Evolutionary conservation across 2,888 invertebrate genomes (phyloP).

Genomic region (Gibbula magus): DNA sequence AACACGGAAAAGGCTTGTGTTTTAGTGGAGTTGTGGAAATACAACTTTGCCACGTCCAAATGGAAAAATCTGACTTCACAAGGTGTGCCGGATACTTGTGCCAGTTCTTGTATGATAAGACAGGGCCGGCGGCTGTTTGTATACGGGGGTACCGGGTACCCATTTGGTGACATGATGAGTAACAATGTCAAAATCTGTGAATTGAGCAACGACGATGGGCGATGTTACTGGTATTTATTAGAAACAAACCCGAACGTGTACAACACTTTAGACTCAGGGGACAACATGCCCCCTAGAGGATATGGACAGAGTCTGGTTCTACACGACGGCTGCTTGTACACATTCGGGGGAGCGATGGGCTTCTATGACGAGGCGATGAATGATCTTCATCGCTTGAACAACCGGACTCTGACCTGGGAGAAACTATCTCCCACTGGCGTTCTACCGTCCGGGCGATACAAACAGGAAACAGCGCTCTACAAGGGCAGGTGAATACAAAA

Average conservation of each 20-base stretch:
- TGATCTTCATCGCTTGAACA: slow-evolving; percentile 89
- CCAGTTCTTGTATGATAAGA: slow-evolving; percentile 44
- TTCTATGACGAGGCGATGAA: slow-evolving; percentile 85
- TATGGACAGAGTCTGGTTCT: slow-evolving; percentile 82
- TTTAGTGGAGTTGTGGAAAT: slow-evolving; percentile 86
- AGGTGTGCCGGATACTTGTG: slow-evolving; percentile 68
- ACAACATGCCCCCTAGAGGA: slow-evolving; percentile 82
- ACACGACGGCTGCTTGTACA: slow-evolving; percentile 83
- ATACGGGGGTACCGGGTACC: slow-evolving; percentile 94
- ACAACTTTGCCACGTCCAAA: slow-evolving; percentile 84
- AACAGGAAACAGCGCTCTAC: slow-evolving; percentile 49
- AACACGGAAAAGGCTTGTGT: slow-evolving; percentile 33
- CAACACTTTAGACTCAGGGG: slow-evolving; percentile 42
- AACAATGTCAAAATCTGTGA: slow-evolving; percentile 84
- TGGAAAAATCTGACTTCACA: slow-evolving; percentile 84
- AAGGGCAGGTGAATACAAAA: slow-evolving; percentile 37
- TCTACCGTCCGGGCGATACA: slow-evolving; percentile 51
- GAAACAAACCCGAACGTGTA: slow-evolving; percentile 49
- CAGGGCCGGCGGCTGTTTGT: slow-evolving; percentile 80
- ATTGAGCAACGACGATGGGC: slow-evolving; percentile 75
- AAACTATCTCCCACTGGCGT: slow-evolving; percentile 44
- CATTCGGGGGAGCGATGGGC: slow-evolving; percentile 93
- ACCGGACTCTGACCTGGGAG: slow-evolving; percentile 85
- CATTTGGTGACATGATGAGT: slow-evolving; percentile 89
- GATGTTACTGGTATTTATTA: slow-evolving; percentile 75